Evolutionary conservation across 2,797 vertebrate species (phyloP).

Genomic region (Megaceryle alcyon): DNA sequence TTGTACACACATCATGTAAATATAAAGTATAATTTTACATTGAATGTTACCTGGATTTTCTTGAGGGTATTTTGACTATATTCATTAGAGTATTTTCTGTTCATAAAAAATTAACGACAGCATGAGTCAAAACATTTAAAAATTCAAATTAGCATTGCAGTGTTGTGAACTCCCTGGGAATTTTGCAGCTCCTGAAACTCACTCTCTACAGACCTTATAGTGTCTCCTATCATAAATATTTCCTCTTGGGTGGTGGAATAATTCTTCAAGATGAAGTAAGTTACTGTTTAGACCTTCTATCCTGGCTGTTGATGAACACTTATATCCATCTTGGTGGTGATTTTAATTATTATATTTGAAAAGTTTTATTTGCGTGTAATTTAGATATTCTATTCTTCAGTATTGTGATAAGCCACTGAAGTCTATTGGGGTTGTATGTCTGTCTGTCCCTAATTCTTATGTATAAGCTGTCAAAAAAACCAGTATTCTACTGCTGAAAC

Average conservation of each 20-base stretch:
- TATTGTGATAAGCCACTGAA: background rate
- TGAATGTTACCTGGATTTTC: background rate
- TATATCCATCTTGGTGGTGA: background rate
- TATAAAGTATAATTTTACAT: background rate
- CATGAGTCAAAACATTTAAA: background rate
- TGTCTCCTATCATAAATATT: background rate
- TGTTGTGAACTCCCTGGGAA: background rate
- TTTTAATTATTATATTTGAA: background rate
- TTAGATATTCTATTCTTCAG: background rate
- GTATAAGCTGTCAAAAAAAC: background rate
- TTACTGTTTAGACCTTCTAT: background rate
- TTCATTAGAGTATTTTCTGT: background rate
- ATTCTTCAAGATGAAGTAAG: background rate
- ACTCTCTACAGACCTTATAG: background rate
- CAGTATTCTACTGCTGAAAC: background rate
- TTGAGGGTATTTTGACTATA: background rate
- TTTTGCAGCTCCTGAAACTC: background rate
- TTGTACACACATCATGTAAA: background rate
- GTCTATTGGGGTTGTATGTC: background rate
- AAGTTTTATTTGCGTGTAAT: background rate
- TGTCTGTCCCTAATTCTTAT: background rate
- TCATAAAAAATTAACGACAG: background rate
- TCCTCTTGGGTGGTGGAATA: background rate
- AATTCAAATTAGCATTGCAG: background rate
- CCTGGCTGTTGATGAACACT: background rate